phyloP scores from a whole-genome alignment of 2,888 invertebrate genomes.

The Arge pagana region DNA sequence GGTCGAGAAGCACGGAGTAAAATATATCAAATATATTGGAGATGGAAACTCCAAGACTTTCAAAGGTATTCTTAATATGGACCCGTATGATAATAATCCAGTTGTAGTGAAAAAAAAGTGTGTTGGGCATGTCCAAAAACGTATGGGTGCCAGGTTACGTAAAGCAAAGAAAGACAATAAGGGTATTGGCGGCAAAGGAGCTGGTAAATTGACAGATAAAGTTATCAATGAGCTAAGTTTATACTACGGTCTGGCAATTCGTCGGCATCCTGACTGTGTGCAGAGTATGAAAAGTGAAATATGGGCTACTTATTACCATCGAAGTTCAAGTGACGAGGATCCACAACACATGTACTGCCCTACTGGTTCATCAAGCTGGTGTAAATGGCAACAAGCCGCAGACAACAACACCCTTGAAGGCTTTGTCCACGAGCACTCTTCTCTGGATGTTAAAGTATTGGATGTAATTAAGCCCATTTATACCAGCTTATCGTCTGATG shows the following conservation, averaged over 20 bases:
- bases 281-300: slow-evolving; percentile 26
- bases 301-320: slow-evolving; percentile 26
- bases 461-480: slow-evolving; percentile 26
- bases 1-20: too few species aligned
- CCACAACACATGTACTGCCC: slow-evolving; percentile 23
- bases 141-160: neutral
- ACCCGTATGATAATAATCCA: neutral
- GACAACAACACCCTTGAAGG: slow-evolving; percentile 1
- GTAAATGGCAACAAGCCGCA: neutral
- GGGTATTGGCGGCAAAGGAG: neutral
- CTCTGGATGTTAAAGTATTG: slow-evolving; percentile 20
- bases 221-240: slow-evolving; percentile 3
- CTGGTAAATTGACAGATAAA: slow-evolving; percentile 1
- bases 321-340: slow-evolving; percentile 13
- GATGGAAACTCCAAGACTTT: neutral
- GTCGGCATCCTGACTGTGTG: slow-evolving; percentile 15
- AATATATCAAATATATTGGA: neutral
- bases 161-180: neutral
- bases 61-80: neutral
- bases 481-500: slow-evolving; percentile 29
- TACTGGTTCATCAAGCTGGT: neutral
- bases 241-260: slow-evolving; percentile 9
- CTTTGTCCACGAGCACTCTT: slow-evolving; percentile 21
- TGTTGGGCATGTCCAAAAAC: neutral
- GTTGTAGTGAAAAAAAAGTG: neutral